A percentile compares a stretch with the other conserved stretches of the same genome.
Evolutionary conservation across 2,888 invertebrate species (phyloP).

Genomic region (Ecdyonurus torrentis): DNA sequence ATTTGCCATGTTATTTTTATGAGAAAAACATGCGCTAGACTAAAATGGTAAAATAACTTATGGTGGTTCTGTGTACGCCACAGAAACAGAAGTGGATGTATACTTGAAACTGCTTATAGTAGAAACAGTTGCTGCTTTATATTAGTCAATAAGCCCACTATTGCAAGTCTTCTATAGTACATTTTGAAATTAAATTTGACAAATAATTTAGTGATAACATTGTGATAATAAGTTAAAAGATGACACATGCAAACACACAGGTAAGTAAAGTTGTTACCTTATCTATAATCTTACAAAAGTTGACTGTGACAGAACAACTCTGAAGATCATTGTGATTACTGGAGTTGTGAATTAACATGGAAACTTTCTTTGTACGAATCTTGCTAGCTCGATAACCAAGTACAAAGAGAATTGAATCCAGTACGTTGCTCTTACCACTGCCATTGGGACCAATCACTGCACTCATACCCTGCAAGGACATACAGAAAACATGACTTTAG

Average conservation of each 20-base stretch:
- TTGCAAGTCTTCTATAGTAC: no score
- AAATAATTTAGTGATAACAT: neutral
- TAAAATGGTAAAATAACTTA: no score
- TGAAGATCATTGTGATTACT: slow-evolving; percentile 52
- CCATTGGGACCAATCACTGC: slow-evolving; percentile 97
- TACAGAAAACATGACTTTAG: no score
- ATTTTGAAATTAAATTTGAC: neutral
- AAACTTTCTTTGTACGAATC: slow-evolving; percentile 90
- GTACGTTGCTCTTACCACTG: slow-evolving; percentile 97
- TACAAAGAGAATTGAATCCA: slow-evolving; percentile 97
- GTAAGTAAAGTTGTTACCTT: slow-evolving; percentile 33
- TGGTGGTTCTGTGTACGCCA: no score
- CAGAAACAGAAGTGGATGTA: no score
- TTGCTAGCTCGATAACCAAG: slow-evolving; percentile 94
- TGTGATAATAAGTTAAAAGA: neutral
- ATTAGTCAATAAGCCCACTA: no score
- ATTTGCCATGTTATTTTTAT: no score
- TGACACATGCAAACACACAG: neutral
- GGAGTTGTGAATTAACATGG: slow-evolving; percentile 84
- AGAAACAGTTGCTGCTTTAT: no score
- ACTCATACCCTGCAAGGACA: slow-evolving; percentile 91
- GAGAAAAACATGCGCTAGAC: no score
- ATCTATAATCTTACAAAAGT: slow-evolving; percentile 71
- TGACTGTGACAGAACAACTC: slow-evolving; percentile 73
- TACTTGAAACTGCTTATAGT: no score